These are phyloP conservation scores for Heliconius sara DNA, from an alignment of 2,888 invertebrate genomes.

Conservation along the genomic window DNA sequence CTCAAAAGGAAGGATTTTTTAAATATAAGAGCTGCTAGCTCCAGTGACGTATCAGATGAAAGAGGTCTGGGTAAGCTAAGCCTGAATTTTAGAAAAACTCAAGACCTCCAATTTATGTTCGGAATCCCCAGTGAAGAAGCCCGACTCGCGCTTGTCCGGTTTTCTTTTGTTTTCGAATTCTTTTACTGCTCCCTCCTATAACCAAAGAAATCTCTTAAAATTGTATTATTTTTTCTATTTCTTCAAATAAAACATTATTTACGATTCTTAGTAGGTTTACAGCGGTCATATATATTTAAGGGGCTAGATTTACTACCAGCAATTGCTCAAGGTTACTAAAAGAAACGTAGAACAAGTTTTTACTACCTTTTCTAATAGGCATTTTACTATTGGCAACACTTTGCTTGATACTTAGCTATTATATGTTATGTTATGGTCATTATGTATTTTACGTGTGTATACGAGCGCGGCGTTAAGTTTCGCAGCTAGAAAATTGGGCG, in stretches of 20 bases:
- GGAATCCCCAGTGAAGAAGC: no score
- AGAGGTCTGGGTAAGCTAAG: no score
- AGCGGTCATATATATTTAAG: conserved; percentile 31
- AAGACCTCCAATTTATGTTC: no score
- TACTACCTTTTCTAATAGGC: conserved; percentile 22
- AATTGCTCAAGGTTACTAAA: conserved; percentile 30
- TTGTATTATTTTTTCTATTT: background rate
- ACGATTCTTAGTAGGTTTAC: conserved; percentile 34
- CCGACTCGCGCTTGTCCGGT: no score
- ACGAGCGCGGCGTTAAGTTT: no score
- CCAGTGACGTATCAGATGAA: no score
- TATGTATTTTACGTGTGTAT: background rate
- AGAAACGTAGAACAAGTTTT: conserved; percentile 30
- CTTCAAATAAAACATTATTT: conserved; percentile 32
- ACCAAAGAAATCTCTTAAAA: background rate
- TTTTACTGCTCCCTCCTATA: no score
- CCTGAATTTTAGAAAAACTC: no score
- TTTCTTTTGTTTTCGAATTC: no score
- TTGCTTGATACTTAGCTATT: background rate
- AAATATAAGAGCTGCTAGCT: no score
- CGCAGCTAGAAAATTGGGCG: background rate
- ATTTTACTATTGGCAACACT: conserved; percentile 25
- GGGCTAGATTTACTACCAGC: conserved; percentile 36
- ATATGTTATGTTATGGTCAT: background rate
- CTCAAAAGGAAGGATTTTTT: no score